Conservation (phyloP, 2,888 invertebrate genomes). For the Drosophila crucigera region DNA sequence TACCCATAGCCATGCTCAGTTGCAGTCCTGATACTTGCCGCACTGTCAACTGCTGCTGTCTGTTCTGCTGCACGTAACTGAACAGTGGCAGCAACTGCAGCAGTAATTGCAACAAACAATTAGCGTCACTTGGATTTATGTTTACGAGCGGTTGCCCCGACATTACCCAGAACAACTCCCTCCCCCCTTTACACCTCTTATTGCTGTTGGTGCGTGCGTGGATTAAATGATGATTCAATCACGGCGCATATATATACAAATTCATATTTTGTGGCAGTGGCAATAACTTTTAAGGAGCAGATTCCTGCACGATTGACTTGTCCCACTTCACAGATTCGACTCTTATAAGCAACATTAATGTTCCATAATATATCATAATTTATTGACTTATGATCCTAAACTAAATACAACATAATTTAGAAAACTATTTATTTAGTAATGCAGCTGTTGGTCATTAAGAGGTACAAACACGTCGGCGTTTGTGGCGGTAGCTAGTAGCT, state of each 20-base stretch:
- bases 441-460: not conserved
- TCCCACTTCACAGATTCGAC: too few relatives aligned
- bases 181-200: not conserved
- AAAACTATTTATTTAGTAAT: not conserved
- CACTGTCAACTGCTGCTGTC: conserved; percentile 53
- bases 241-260: conserved; percentile 19
- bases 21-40: conserved; percentile 8
- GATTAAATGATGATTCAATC: conserved; percentile 56
- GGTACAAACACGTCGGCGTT: not conserved
- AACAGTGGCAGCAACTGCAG: conserved; percentile 71
- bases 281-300: not conserved
- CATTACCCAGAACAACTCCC: conserved; percentile 33
- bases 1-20: conserved; percentile 1
- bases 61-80: conserved; percentile 61
- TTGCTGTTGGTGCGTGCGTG: not conserved
- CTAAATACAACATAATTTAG: too few relatives aligned
- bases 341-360: not conserved
- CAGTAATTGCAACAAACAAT: conserved; percentile 82
- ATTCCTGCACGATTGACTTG: not conserved
- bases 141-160: conserved; percentile 67
- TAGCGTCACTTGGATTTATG: conserved; percentile 81
- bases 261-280: conserved; percentile 13
- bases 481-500: not conserved
- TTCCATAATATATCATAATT: too few relatives aligned
- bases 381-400: too few relatives aligned